A percentile compares a stretch with the other conserved stretches of the same genome.
These are phyloP conservation scores for Sesamia inferens DNA, from an alignment of 2,888 invertebrate genomes.

Conservation along the genomic window DNA sequence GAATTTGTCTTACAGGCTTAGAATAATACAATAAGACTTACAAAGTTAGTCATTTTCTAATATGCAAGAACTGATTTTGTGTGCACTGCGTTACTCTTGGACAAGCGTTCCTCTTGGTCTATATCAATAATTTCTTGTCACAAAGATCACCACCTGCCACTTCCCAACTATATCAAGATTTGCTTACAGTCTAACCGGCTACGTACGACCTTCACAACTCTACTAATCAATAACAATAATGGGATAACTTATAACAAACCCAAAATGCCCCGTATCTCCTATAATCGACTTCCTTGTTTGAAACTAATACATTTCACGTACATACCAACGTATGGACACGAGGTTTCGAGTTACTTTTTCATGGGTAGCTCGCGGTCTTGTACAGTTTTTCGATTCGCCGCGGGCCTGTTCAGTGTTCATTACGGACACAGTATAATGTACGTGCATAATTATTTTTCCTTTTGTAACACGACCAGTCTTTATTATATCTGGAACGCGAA, in stretches of 20 bases:
- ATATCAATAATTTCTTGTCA: neutral
- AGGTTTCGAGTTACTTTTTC: constrained; percentile 43
- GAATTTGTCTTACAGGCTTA: neutral
- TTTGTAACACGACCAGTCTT: constrained; percentile 20
- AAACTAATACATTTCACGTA: constrained; percentile 25
- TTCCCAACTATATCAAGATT: neutral
- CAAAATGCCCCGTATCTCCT: neutral
- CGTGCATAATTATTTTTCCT: constrained; percentile 50
- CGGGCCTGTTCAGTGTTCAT: constrained; percentile 66
- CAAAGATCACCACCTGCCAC: neutral
- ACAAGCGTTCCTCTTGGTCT: neutral
- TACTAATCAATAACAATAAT: neutral
- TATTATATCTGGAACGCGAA: constrained; percentile 31
- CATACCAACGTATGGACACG: constrained; percentile 1
- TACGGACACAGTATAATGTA: constrained; percentile 53
- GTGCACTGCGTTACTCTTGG: neutral
- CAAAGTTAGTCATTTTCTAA: neutral
- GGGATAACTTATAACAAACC: neutral
- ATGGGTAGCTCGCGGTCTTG: constrained; percentile 47
- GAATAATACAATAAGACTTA: no score
- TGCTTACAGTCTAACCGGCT: neutral
- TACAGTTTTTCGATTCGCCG: constrained; percentile 64
- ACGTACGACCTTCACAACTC: neutral
- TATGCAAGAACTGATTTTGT: neutral
- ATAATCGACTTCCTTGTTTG: neutral